Evolutionary conservation across 2,888 invertebrate species (phyloP), one percentile per base, ranked within the genome.

Genomic region (Aspidiotus rigidus): DNA sequence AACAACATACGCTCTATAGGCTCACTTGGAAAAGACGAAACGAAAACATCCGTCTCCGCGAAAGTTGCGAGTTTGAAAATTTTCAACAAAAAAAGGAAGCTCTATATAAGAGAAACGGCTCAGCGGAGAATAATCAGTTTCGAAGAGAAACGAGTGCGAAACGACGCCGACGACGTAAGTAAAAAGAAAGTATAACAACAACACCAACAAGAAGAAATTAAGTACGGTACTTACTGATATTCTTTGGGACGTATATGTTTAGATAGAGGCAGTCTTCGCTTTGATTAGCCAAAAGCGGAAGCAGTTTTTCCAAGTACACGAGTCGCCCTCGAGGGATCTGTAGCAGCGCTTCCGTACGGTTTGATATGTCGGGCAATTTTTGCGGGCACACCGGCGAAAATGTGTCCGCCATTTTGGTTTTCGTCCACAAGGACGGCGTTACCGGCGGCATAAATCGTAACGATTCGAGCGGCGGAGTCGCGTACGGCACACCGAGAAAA

Each of bases 221-320:
- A 28, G 28, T 16, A 17, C 63, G 54, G 44, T 0, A 78, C 83
- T 83, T 77, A 86, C 86, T 84, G 15, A 54, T 60, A 10, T 16
- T 64, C 75, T 89, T 84, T 73, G 97, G 97, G 73, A 94, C 92
- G 81, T 94, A 98, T 74, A 98, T 85, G 82, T 98, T 98, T 78
- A 98, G 86, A 79, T 93, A 95, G 75, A 98, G 87, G 79, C 98
- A 98, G 83, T 98, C 97, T 82, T 98, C 98, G 79, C 91, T 93
- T 82, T 97, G 95, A 78, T 95, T 92, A 76, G 86, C 85, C 71
- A 97, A 84, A 74, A 90, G 81, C 16, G 93, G 91, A 75, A 89
- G 80, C 74, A 97, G 81, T 73, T 90, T 86, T 77, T 91, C 88
- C 72, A 96, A 83, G 78, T 93, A 89, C 28, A 88, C 86, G 73